phyloP scores from a whole-genome alignment of 1,140 invertebrate genomes.

The Hycleus cichorii region DNA sequence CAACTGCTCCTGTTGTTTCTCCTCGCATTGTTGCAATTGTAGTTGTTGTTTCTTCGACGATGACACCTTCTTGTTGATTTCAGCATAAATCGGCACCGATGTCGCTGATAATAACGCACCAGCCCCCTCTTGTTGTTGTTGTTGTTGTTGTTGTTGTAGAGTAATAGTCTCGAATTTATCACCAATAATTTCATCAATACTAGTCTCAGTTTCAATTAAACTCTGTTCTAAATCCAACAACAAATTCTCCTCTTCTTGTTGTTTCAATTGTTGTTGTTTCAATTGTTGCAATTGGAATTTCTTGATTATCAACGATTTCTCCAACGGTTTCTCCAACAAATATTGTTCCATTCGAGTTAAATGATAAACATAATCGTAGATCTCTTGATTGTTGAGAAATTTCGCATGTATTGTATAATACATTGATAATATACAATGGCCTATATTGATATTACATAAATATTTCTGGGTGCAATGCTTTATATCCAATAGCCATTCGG shows the following conservation, averaged over 20 bases:
- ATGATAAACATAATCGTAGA: slow-evolving; percentile 51
- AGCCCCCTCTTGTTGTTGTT: neutral
- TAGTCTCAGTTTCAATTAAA: slow-evolving; percentile 32
- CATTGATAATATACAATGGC: slow-evolving; percentile 84
- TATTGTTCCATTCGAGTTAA: slow-evolving; percentile 49
- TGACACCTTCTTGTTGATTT: slow-evolving; percentile 33
- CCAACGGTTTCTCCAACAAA: slow-evolving; percentile 35
- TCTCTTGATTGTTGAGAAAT: slow-evolving; percentile 43
- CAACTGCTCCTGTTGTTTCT: too few relatives aligned
- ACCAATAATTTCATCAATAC: slow-evolving; percentile 28
- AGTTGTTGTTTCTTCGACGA: too few relatives aligned
- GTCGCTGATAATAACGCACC: slow-evolving; percentile 14
- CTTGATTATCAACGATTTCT: slow-evolving; percentile 15
- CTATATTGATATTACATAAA: slow-evolving; percentile 77
- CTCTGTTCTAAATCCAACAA: slow-evolving; percentile 29
- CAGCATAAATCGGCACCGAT: slow-evolving; percentile 36
- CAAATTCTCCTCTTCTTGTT: slow-evolving; percentile 23
- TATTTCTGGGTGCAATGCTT: slow-evolving; percentile 95
- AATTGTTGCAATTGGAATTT: slow-evolving; percentile 30
- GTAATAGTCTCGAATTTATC: slow-evolving; percentile 30
- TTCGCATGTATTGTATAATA: slow-evolving; percentile 51
- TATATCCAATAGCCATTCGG: slow-evolving; percentile 90
- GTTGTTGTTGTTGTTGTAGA: slow-evolving; percentile 9
- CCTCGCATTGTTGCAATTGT: too few relatives aligned
- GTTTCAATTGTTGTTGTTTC: slow-evolving; percentile 28